Evolutionary conservation across 1,140 invertebrate genomes (phyloP).

Genomic region (Lordiphosa collinella): DNA sequence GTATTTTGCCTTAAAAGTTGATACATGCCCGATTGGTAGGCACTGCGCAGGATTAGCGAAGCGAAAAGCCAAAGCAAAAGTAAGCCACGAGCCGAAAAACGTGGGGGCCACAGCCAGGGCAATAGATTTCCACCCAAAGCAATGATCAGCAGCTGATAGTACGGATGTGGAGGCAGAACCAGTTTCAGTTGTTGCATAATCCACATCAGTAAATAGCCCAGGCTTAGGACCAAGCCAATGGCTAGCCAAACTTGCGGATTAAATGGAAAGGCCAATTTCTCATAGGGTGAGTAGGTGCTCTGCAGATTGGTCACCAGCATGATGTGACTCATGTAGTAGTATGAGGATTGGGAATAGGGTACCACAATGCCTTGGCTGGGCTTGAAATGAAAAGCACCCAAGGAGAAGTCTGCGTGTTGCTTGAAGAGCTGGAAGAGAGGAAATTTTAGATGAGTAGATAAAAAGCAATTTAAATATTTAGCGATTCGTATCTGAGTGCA

Average conservation of each 20-base stretch:
- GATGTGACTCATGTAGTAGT: slow-evolving; percentile 72
- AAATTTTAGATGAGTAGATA: no score
- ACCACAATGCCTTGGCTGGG: slow-evolving; percentile 31
- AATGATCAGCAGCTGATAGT: slow-evolving; percentile 55
- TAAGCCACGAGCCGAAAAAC: slow-evolving; percentile 24
- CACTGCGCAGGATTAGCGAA: slow-evolving; percentile 44
- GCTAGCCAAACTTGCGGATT: slow-evolving; percentile 39
- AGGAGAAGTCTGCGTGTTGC: slow-evolving; percentile 46
- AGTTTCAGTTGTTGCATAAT: neutral
- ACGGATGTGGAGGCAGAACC: slow-evolving; percentile 15
- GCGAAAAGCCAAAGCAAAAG: slow-evolving; percentile 51
- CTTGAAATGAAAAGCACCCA: slow-evolving; percentile 68
- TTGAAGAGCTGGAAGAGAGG: slow-evolving; percentile 49
- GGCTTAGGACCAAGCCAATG: slow-evolving; percentile 25
- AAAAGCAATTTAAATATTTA: no score
- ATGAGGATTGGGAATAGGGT: slow-evolving; percentile 52
- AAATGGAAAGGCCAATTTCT: slow-evolving; percentile 65
- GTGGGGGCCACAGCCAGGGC: slow-evolving; percentile 16
- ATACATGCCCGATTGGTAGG: slow-evolving; percentile 71
- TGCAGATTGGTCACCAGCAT: slow-evolving; percentile 64
- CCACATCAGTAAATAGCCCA: slow-evolving; percentile 20
- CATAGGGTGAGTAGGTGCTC: slow-evolving; percentile 61
- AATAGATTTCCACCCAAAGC: slow-evolving; percentile 53
- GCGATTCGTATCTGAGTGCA: no score
- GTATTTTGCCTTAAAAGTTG: slow-evolving; percentile 60